phyloP scores from a whole-genome alignment of 2,888 invertebrate genomes.

The Melanchra persicariae region DNA sequence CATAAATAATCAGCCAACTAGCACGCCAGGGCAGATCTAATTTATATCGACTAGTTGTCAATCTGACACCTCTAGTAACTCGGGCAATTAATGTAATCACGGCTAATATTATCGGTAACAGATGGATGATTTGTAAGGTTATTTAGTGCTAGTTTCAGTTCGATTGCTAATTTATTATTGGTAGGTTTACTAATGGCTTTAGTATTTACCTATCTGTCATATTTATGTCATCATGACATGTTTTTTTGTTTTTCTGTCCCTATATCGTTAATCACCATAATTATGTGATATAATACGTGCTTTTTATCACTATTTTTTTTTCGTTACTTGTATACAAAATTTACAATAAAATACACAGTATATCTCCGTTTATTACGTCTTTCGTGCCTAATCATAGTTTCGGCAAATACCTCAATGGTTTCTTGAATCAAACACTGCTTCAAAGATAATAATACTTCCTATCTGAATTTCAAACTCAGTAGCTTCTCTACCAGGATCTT shows the following conservation, averaged over 20 bases:
- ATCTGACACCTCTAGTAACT: constrained; percentile 53
- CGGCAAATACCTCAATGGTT: not conserved
- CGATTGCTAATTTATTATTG: constrained; percentile 10
- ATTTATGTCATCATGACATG: no score
- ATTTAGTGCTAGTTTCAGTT: constrained; percentile 21
- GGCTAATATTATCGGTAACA: constrained; percentile 41
- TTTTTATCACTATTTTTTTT: not conserved
- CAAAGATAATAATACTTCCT: not conserved
- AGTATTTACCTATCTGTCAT: not conserved
- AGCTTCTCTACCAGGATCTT: constrained; percentile 1
- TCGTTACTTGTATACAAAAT: not conserved
- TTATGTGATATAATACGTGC: not conserved
- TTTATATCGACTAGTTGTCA: constrained; percentile 60
- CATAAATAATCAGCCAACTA: constrained; percentile 57
- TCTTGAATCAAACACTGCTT: not conserved
- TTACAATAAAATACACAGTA: no score
- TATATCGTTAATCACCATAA: no score
- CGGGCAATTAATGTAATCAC: constrained; percentile 53
- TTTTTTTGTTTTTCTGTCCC: not conserved
- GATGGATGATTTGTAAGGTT: constrained; percentile 38
- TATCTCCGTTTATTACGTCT: not conserved
- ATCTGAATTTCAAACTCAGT: not conserved
- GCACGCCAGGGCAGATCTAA: constrained; percentile 41
- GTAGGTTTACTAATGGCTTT: not conserved
- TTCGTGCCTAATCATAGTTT: not conserved